phyloP scores from a whole-genome alignment of 2,113 vertebrate species.

The Caloenas nicobarica region DNA sequence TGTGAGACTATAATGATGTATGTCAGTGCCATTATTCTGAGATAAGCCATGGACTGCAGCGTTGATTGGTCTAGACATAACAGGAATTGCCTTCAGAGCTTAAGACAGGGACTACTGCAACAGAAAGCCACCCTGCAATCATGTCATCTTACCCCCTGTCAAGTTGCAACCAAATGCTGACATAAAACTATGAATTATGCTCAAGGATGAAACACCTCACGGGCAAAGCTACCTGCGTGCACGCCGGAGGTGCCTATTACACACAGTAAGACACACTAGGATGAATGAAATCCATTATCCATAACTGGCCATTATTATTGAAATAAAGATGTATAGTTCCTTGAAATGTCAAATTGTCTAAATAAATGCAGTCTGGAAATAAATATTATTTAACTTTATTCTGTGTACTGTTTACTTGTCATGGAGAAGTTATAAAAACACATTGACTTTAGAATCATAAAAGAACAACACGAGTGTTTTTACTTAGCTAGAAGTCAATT shows the following conservation, averaged over 20 bases:
- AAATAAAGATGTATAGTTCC: neutral
- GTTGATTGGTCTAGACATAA: neutral
- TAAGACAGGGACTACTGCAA: neutral
- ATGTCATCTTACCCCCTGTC: neutral
- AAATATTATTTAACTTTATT: constrained; percentile 5
- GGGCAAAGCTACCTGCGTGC: neutral
- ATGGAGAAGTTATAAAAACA: neutral
- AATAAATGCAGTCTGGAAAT: neutral
- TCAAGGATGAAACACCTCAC: neutral
- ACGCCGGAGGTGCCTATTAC: neutral
- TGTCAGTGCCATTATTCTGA: neutral
- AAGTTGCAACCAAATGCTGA: neutral
- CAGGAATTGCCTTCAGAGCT: neutral
- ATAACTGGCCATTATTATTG: neutral
- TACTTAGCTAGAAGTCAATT: neutral
- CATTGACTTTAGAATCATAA: neutral
- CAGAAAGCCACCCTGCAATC: neutral
- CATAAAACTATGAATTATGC: neutral
- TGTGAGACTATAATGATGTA: neutral
- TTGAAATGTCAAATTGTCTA: neutral
- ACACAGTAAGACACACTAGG: neutral
- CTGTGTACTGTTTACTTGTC: neutral
- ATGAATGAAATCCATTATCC: neutral
- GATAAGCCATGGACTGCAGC: neutral
- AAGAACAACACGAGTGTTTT: neutral